Base-by-base conservation (phyloP, 2,888 invertebrate species). In the Nemotelus pantherinus region DNA sequence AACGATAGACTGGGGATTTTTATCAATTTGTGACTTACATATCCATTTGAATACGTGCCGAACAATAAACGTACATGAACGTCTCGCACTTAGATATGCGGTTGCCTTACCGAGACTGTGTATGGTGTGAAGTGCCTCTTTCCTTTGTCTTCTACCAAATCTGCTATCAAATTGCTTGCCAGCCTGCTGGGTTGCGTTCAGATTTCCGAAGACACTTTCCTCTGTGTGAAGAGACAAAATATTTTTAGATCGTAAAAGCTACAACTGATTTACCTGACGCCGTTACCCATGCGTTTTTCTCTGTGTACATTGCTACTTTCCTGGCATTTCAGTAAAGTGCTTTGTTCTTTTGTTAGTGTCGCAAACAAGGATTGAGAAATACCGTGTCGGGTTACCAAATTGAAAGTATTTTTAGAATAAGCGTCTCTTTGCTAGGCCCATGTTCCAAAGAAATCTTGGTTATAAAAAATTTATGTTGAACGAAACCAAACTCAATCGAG, bases 171-270 rank as follows among this genome's bases (percentile, higher is more conserved):
- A 25, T 25, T 25, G 0, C 25, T 25, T 25, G 25, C 25, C 25
- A 25, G 25, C 25, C 25, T 25, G 25, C 25, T 1, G 25, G 63
- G 5, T 25, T 63, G 43, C 43, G 25, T 57, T 10, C 25, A 25
- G n/a, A 57, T 25, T 63, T 63, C 9, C 63, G 9, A 63, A 63
- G 63, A 63, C 4, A 63, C 39, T 63, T 63, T 57, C 43, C 41
- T 3, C 63, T 63, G 41, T 43, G 50, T 25, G 43, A 45, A 47
- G 7, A 41, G 47, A 47, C 53, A 44, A 74, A 74, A 74, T 74
- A 74, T 74, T 60, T 74, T 60, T 48, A 74, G 57, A 74, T 74
- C 74, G 63, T 74, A 74, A 74, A 74, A 74, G 74, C 74, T 60
- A 41, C 47, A 47, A 74, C 48, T 74, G 74, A 74, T 74, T 74